These are phyloP conservation scores for Schizotus pectinicornis DNA, from an alignment of 2,888 invertebrate genomes.

Conservation along the genomic window DNA sequence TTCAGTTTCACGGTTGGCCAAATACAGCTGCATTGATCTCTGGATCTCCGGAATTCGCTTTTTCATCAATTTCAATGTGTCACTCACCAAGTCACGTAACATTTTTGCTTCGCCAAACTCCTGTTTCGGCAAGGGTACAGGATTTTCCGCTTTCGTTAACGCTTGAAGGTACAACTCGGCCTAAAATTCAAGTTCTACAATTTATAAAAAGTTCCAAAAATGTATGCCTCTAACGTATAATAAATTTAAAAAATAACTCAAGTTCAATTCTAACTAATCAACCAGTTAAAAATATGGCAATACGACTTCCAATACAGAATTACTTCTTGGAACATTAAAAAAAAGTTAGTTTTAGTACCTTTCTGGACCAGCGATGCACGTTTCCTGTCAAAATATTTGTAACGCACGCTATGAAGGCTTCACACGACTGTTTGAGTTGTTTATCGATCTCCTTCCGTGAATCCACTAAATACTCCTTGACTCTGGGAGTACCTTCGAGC, in stretches of 20 bases:
- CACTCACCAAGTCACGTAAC: constrained; percentile 74
- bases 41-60: constrained; percentile 80
- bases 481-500: constrained; percentile 91
- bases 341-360: constrained; percentile 61
- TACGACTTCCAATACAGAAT: too few relatives aligned
- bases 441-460: constrained; percentile 96
- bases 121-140: constrained; percentile 46
- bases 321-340: too few relatives aligned
- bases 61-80: constrained; percentile 80
- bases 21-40: constrained; percentile 91
- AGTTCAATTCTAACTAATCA: too few relatives aligned
- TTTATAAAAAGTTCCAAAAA: too few relatives aligned
- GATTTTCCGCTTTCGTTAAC: constrained; percentile 20
- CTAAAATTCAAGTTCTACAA: constrained; percentile 25
- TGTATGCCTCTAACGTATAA: too few relatives aligned
- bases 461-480: constrained; percentile 90
- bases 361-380: constrained; percentile 74
- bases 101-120: constrained; percentile 73
- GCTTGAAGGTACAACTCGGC: constrained; percentile 35
- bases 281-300: too few relatives aligned
- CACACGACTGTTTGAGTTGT: constrained; percentile 88
- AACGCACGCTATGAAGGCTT: constrained; percentile 82
- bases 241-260: too few relatives aligned
- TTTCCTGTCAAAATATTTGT: constrained; percentile 79
- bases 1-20: constrained; percentile 96